A percentile compares a stretch with the other conserved stretches of the same genome.
phyloP scores from a whole-genome alignment of 2,113 vertebrate species.

The Alligator mississippiensis region DNA sequence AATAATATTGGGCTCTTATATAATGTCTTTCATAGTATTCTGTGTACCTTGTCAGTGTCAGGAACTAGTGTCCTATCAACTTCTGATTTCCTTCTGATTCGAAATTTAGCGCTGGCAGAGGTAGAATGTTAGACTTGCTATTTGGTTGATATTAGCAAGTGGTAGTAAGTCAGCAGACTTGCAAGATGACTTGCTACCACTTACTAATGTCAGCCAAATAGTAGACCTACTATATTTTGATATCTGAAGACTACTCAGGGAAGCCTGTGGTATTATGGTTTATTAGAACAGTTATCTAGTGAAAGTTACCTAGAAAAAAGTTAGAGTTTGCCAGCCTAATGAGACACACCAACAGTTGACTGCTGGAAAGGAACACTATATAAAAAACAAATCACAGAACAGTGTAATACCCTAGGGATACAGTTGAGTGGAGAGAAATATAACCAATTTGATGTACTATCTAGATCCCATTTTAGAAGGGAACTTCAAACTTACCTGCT shows the following conservation, averaged over 20 bases:
- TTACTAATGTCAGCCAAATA: neutral
- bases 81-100: neutral
- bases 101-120: neutral
- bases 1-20: neutral
- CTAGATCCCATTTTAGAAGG: neutral
- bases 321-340: neutral
- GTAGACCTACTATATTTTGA: neutral
- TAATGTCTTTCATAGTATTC: neutral
- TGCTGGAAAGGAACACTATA: neutral
- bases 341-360: fast-evolving
- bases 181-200: neutral
- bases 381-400: neutral
- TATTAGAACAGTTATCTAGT: neutral
- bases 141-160: no score
- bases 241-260: neutral
- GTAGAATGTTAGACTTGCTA: neutral
- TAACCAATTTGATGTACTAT: neutral
- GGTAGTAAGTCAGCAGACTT: no score
- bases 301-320: neutral
- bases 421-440: neutral
- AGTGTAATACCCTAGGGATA: neutral
- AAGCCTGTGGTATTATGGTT: neutral
- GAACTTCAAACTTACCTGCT: neutral
- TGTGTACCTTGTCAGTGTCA: neutral
- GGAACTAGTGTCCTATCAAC: neutral